Percentiles rank a stretch among this genome's conserved stretches.
Conservation (phyloP, 2,797 vertebrate genomes). For the Gorsachius magnificus region DNA sequence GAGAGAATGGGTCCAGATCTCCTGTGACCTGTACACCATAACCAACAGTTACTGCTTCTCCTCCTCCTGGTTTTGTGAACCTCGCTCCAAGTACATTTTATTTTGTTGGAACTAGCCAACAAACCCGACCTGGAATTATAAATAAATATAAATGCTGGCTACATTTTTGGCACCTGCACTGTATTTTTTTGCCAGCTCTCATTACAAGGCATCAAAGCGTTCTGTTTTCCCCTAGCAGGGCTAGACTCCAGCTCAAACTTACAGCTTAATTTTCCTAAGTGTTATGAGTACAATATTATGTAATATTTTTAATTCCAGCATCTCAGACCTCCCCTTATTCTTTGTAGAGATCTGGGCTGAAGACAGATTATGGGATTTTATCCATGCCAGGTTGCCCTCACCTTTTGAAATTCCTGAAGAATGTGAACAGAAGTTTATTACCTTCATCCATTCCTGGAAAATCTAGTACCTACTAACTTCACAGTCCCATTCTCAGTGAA, state of each 20-base stretch:
- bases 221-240: background rate
- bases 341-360: background rate
- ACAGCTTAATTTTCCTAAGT: conserved; percentile 3
- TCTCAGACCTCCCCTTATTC: background rate
- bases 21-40: background rate
- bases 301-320: background rate
- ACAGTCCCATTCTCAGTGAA: background rate
- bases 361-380: background rate
- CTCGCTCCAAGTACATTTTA: background rate
- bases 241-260: conserved; percentile 12
- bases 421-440: background rate
- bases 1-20: background rate
- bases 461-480: background rate
- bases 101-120: background rate
- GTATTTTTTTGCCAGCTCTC: background rate
- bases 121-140: background rate
- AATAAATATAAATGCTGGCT: background rate
- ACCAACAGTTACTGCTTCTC: background rate
- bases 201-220: conserved; percentile 11
- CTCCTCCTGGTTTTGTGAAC: background rate
- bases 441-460: background rate
- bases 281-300: background rate
- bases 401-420: background rate
- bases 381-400: background rate
- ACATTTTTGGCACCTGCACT: background rate